Base-by-base conservation (phyloP, 2,888 invertebrate genomes). In the Alloplasta piceator region DNA sequence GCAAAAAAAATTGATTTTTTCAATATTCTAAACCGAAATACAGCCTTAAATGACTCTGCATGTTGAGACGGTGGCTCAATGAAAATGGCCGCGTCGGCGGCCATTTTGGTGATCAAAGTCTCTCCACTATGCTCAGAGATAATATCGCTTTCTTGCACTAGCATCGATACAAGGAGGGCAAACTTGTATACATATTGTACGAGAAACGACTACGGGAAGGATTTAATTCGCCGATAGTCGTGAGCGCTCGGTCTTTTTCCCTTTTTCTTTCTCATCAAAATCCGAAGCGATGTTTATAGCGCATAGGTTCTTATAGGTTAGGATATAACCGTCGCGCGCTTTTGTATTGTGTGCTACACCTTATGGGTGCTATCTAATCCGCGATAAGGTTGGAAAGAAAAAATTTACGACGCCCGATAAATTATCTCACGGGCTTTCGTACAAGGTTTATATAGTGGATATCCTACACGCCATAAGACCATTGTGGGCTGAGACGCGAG, bases 381-480 rank as follows among this genome's bases (percentile, higher is more conserved):
- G 83, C 85, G 84, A 87, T 89, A 88, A 89, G 36, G 87, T 88
- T 87, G 83, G 3, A 26, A 26, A 26, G 26, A 88, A 90, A 61
- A 89, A 89, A 90, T 90, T 90, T 90, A 90, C 86, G 89, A 86
- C 85, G 85, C 72, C 80, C 87, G 80, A 86, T 90, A 90, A 90
- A 90, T 90, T 89, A 89, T 82, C 72, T 58, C 78, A 68, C 81
- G 75, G 71, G 73, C 82, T 73, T 85, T 83, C 66, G 6, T 48
- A 46, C 46, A 9, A 9, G 46, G n/a, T 46, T 9, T 56, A 39
- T 9, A 66, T 52, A n/a, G 16, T 52, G 10, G 39, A 36, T 26
- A 10, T 14, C 14, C 67, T 71, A 76, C 38, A 85, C 83, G 68
- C 74, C 84, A 77, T 82, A 80, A 55, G 75, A 82, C 84, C 83